Percentiles rank a stretch among this genome's conserved stretches.
Conservation (phyloP, 1,140 invertebrate species). For the Saccostrea cuccullata region DNA sequence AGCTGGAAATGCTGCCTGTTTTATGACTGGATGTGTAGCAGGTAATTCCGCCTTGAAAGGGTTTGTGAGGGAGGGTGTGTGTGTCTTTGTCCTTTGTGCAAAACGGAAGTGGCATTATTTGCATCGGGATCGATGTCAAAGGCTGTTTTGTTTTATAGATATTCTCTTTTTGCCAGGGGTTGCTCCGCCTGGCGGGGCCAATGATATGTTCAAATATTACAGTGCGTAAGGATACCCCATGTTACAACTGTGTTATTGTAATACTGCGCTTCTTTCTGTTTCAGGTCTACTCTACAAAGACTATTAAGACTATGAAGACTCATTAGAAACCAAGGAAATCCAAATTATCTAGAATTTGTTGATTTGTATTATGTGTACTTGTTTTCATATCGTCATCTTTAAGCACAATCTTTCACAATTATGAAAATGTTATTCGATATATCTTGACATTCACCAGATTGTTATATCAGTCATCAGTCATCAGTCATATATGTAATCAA, state of each 20-base stretch:
- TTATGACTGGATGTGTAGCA: conserved; percentile 79
- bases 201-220: neutral
- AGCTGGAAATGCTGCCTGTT: conserved; percentile 91
- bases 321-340: neutral
- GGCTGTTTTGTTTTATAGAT: too few species aligned
- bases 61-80: neutral
- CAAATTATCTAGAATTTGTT: neutral
- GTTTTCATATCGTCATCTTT: too few species aligned
- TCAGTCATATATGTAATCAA: too few species aligned
- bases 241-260: neutral
- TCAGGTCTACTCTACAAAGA: neutral
- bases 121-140: neutral
- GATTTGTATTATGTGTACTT: neutral
- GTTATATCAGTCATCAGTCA: too few species aligned
- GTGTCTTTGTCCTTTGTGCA: too few species aligned
- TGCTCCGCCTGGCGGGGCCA: too few species aligned
- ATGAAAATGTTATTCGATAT: too few species aligned
- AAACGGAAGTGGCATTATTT: too few species aligned
- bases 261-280: neutral
- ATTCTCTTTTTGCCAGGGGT: too few species aligned
- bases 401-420: too few species aligned
- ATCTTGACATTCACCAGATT: too few species aligned
- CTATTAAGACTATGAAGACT: neutral
- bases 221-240: neutral
- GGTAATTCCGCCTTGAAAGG: conserved; percentile 46